Conservation (phyloP, 2,888 invertebrate species). For the Hyppa rectilinea region DNA sequence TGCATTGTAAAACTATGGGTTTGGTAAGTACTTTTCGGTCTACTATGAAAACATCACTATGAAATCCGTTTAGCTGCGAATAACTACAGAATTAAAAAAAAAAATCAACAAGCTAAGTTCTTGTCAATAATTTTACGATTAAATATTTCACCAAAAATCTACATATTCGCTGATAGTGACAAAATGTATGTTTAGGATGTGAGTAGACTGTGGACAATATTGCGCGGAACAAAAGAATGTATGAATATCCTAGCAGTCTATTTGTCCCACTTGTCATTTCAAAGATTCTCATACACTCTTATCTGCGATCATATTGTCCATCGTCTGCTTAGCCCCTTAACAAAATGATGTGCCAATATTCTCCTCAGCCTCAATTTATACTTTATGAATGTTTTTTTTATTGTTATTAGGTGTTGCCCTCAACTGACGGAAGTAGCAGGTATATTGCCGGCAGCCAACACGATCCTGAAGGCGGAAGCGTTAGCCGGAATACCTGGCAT, state of each 20-base stretch:
- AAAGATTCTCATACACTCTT: too few species aligned
- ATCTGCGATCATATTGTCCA: too few species aligned
- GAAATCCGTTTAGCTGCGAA: background rate
- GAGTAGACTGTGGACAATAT: too few species aligned
- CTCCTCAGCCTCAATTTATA: background rate
- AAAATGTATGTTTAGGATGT: too few species aligned
- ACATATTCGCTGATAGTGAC: too few species aligned
- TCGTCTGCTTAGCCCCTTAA: too few species aligned
- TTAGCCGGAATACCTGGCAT: conserved; percentile 84
- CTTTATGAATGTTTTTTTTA: background rate
- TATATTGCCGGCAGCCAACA: conserved; percentile 83
- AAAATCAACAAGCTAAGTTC: background rate
- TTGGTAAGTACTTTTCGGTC: conserved; percentile 76
- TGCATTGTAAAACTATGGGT: conserved; percentile 96
- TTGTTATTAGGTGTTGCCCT: conserved; percentile 84
- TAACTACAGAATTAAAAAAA: background rate
- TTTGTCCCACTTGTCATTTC: too few species aligned
- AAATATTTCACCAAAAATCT: too few species aligned
- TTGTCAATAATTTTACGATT: background rate
- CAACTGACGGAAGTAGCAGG: conserved; percentile 88
- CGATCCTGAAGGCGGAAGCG: conserved; percentile 83
- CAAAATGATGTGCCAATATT: too few species aligned
- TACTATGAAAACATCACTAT: too few species aligned
- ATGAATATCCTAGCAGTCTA: too few species aligned
- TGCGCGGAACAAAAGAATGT: too few species aligned